Evolutionary conservation across 1,140 invertebrate species (phyloP).

Genomic region (Brachionus rubens): DNA sequence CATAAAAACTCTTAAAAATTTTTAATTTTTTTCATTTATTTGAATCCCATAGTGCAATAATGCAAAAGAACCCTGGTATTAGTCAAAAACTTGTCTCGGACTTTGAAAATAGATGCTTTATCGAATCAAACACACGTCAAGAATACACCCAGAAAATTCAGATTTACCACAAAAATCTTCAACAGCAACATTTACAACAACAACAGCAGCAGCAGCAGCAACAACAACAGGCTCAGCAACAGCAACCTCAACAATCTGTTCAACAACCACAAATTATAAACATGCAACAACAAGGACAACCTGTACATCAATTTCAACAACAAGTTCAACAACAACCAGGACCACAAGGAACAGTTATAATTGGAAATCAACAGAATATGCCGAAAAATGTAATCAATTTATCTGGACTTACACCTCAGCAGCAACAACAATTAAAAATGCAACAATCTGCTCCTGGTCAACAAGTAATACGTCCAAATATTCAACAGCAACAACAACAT

Average conservation of each 20-base stretch:
- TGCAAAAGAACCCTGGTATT: not conserved
- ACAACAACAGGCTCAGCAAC: not conserved
- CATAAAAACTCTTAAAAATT: no score
- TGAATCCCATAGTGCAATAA: not conserved
- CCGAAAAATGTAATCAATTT: constrained; percentile 1
- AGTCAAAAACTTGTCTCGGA: constrained; percentile 3
- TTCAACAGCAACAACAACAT: not conserved
- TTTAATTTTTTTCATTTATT: not conserved
- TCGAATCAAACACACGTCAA: not conserved
- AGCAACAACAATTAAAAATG: constrained; percentile 23
- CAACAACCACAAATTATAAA: not conserved
- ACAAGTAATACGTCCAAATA: not conserved
- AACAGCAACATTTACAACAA: constrained; percentile 10
- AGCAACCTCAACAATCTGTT: not conserved
- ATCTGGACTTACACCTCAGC: not conserved
- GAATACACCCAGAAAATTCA: constrained; percentile 29
- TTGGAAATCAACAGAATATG: not conserved
- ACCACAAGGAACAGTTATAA: not conserved
- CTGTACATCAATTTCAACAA: constrained; percentile 3
- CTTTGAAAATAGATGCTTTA: constrained; percentile 9
- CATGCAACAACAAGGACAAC: constrained; percentile 11
- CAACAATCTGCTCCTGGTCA: not conserved
- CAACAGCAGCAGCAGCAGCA: constrained; percentile 21
- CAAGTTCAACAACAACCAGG: not conserved
- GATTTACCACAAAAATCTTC: not conserved